Conservation (phyloP, 1,140 invertebrate genomes). For the Cydia strobilella region DNA sequence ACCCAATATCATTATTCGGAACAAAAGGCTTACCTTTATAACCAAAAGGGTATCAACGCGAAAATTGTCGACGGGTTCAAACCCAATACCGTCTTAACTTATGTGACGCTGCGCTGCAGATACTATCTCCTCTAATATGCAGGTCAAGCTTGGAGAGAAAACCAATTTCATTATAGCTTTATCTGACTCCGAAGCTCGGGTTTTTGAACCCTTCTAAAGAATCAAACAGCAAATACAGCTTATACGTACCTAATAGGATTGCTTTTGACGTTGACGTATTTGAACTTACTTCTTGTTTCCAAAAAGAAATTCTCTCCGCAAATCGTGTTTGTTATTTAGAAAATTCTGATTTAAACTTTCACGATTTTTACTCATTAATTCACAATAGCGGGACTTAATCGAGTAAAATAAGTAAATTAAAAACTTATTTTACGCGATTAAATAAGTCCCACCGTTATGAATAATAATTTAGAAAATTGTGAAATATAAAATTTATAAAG, state of each 20-base stretch:
- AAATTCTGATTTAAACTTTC: too few relatives aligned
- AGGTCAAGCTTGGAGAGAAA: slow-evolving; percentile 39
- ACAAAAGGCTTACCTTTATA: slow-evolving; percentile 40
- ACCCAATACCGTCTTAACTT: slow-evolving; percentile 38
- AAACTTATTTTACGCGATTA: too few relatives aligned
- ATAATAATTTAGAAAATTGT: too few relatives aligned
- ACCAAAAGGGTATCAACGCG: slow-evolving; percentile 43
- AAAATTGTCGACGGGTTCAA: slow-evolving; percentile 39
- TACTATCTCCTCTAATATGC: slow-evolving; percentile 42
- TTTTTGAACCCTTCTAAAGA: slow-evolving; percentile 38
- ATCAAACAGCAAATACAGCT: slow-evolving; percentile 16
- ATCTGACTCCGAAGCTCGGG: slow-evolving; percentile 40
- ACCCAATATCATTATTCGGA: slow-evolving; percentile 41
- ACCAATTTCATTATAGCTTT: slow-evolving; percentile 47
- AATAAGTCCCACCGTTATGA: too few relatives aligned
- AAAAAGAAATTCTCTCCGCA: too few relatives aligned
- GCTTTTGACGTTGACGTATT: neutral
- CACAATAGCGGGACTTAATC: too few relatives aligned
- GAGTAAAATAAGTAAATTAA: too few relatives aligned
- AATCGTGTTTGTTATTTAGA: too few relatives aligned
- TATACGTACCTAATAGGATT: neutral
- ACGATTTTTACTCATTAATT: too few relatives aligned
- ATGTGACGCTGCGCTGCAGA: slow-evolving; percentile 39
- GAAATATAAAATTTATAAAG: too few relatives aligned
- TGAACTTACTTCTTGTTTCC: neutral